These are phyloP conservation scores for Drosophila orosa DNA, from an alignment of 1,140 invertebrate genomes.

Conservation along the genomic window DNA sequence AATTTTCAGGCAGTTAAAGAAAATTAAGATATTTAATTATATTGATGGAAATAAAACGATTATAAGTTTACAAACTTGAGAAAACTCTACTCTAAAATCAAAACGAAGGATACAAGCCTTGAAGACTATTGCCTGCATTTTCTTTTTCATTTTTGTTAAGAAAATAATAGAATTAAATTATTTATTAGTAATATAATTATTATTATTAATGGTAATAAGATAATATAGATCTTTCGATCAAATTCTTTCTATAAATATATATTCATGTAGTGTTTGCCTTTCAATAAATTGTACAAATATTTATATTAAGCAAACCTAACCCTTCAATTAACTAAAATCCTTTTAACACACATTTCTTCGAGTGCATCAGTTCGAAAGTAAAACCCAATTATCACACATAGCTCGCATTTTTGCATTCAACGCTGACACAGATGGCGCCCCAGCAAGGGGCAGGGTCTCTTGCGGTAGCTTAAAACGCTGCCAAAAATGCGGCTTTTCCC, in stretches of 20 bases:
- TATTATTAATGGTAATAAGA: too few relatives aligned
- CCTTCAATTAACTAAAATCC: too few relatives aligned
- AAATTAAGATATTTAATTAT: slow-evolving; percentile 1
- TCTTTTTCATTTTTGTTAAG: too few relatives aligned
- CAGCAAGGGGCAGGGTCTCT: slow-evolving; percentile 9
- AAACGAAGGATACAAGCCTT: not conserved
- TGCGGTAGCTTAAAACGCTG: slow-evolving; percentile 47
- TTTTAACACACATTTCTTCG: not conserved
- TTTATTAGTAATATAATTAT: too few relatives aligned
- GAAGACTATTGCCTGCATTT: too few relatives aligned
- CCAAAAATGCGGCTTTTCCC: slow-evolving; percentile 73
- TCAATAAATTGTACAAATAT: not conserved
- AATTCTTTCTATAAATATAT: not conserved
- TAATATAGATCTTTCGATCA: too few relatives aligned
- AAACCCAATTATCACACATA: slow-evolving; percentile 65
- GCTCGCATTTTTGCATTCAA: slow-evolving; percentile 66
- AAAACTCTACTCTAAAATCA: accelerated
- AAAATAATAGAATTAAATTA: too few relatives aligned
- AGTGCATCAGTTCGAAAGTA: slow-evolving; percentile 54
- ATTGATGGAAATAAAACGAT: not conserved
- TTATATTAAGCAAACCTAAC: not conserved
- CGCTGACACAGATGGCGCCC: slow-evolving; percentile 76
- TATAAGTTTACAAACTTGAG: too few relatives aligned
- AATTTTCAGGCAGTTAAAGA: slow-evolving; percentile 25
- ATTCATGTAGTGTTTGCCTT: not conserved